phyloP scores from a whole-genome alignment of 1,140 invertebrate species.

The Anastatus disparis region DNA sequence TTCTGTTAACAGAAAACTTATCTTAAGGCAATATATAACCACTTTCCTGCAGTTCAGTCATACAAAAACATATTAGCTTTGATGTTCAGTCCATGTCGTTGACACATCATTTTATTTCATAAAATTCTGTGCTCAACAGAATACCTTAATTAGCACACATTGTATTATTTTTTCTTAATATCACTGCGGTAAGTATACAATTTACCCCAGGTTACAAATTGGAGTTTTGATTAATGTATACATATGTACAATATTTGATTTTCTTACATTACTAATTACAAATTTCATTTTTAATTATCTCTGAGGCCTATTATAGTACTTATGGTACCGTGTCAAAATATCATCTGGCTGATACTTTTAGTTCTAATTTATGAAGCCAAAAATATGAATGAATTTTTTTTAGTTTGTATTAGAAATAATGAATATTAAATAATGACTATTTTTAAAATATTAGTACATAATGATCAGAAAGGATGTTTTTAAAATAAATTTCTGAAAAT shows the following conservation, averaged over 20 bases:
- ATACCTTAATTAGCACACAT: slow-evolving; percentile 12
- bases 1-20: slow-evolving; percentile 17
- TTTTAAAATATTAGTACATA: slow-evolving; percentile 10
- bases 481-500: slow-evolving; percentile 1
- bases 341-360: neutral
- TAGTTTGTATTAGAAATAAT: neutral
- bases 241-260: slow-evolving; percentile 34
- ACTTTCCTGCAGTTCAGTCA: neutral
- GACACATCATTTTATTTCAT: slow-evolving; percentile 1
- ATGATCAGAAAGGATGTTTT: slow-evolving; percentile 16
- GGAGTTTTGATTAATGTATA: slow-evolving; percentile 46
- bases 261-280: slow-evolving; percentile 24
- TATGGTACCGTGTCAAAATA: slow-evolving; percentile 6
- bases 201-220: slow-evolving; percentile 46
- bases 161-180: slow-evolving; percentile 49
- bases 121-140: slow-evolving; percentile 14
- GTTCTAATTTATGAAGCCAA: slow-evolving; percentile 16
- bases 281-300: slow-evolving; percentile 28
- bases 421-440: neutral
- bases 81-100: slow-evolving; percentile 9
- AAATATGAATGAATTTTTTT: neutral
- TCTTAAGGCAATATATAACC: slow-evolving; percentile 19
- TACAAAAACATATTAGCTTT: slow-evolving; percentile 14
- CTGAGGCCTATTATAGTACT: slow-evolving; percentile 17
- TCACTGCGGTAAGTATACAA: slow-evolving; percentile 49